Conservation (phyloP, 1,140 invertebrate genomes). For the Drosophila repleta region DNA sequence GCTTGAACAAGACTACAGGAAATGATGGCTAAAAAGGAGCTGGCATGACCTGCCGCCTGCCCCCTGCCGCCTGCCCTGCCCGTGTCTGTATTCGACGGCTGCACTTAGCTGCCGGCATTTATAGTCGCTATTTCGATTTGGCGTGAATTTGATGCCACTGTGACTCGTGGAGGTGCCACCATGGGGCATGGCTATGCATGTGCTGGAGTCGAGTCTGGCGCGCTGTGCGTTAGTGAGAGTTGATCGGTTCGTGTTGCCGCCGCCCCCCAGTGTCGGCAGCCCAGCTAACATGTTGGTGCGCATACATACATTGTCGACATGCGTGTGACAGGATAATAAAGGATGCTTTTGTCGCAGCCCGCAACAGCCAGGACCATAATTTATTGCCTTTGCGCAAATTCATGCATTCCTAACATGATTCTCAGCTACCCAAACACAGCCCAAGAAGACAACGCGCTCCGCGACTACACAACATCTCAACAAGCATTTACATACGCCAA, state of each 20-base stretch:
- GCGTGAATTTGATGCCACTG: constrained; percentile 50
- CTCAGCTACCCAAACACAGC: constrained; percentile 2
- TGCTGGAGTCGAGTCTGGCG: not conserved
- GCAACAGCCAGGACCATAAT: constrained; percentile 19
- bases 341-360: constrained; percentile 47
- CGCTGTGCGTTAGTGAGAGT: constrained; percentile 1
- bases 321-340: constrained; percentile 65
- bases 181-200: constrained; percentile 13
- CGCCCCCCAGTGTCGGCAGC: constrained; percentile 9
- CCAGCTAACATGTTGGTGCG: constrained; percentile 13
- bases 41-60: not conserved
- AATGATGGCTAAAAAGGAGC: not conserved
- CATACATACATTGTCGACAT: constrained; percentile 48
- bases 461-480: not conserved
- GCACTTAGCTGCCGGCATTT: constrained; percentile 54
- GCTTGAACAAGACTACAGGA: not conserved
- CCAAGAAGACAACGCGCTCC: not conserved
- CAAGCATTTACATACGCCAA: no score
- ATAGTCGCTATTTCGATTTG: constrained; percentile 46
- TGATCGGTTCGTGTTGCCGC: constrained; percentile 11
- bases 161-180: constrained; percentile 10
- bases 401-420: constrained; percentile 17
- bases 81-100: constrained; percentile 37
- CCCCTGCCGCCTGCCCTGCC: not conserved
- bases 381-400: constrained; percentile 19